phyloP scores from a whole-genome alignment of 2,113 vertebrate genomes.

The Entosphenus tridentatus region DNA sequence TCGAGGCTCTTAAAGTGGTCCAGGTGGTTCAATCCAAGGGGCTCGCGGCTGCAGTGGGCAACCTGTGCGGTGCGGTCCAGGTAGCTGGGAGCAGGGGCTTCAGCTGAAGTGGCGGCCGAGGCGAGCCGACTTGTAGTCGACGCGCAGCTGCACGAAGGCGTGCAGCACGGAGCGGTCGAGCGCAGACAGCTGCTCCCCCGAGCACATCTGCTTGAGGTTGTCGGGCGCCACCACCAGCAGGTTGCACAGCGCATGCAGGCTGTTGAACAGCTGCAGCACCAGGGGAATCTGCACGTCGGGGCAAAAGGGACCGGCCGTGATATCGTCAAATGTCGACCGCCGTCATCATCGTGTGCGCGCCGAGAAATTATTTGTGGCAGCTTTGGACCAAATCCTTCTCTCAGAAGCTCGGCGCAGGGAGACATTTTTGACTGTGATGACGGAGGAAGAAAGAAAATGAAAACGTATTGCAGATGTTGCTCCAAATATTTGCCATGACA shows the following conservation, averaged over 20 bases:
- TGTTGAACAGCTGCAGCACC: conserved; percentile 93
- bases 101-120: conserved; percentile 93
- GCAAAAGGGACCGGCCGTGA: conserved; percentile 9
- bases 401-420: too few relatives aligned
- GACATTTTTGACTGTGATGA: too few relatives aligned
- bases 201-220: conserved; percentile 97
- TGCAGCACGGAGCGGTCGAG: conserved; percentile 93
- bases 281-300: conserved; percentile 44
- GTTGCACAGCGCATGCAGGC: conserved; percentile 92
- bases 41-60: too few relatives aligned
- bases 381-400: too few relatives aligned
- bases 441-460: too few relatives aligned
- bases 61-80: too few relatives aligned
- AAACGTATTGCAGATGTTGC: too few relatives aligned
- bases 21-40: too few relatives aligned
- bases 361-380: too few relatives aligned
- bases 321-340: not conserved
- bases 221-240: conserved; percentile 90
- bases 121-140: conserved; percentile 75
- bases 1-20: too few relatives aligned
- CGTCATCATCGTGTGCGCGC: too few relatives aligned
- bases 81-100: conserved; percentile 10
- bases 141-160: conserved; percentile 85
- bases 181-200: conserved; percentile 86
- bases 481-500: too few relatives aligned